phyloP scores from a whole-genome alignment of 2,888 invertebrate genomes.

The Aleiodes leptofemur region DNA sequence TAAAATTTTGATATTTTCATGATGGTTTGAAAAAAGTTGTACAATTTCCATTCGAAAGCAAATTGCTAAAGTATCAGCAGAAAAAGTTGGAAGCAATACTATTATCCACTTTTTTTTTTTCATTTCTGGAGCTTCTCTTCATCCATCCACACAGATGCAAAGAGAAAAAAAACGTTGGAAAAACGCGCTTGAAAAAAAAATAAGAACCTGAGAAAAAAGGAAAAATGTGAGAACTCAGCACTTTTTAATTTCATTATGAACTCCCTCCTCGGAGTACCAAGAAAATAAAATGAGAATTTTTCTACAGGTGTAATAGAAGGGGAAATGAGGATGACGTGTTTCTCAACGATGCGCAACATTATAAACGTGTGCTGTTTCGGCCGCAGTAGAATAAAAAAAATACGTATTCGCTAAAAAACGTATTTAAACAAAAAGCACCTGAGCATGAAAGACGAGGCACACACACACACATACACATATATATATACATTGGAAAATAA shows the following conservation, averaged over 20 bases:
- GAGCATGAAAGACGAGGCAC: conserved; percentile 61
- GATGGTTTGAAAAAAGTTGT: too few relatives aligned
- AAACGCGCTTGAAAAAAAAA: neutral
- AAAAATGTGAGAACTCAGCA: neutral
- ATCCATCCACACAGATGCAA: neutral
- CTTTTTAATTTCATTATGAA: neutral
- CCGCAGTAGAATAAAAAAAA: neutral
- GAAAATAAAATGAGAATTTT: neutral
- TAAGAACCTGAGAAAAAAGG: neutral
- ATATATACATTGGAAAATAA: conserved; percentile 50
- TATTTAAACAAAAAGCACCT: conserved; percentile 64
- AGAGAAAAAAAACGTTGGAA: neutral
- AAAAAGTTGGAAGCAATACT: too few relatives aligned
- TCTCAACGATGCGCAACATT: conserved; percentile 24
- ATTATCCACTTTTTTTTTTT: too few relatives aligned
- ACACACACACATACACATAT: too few relatives aligned
- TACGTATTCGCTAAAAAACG: conserved; percentile 37
- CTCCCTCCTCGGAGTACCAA: neutral
- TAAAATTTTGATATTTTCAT: too few relatives aligned
- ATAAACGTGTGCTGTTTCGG: conserved; percentile 9
- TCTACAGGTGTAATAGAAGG: conserved; percentile 12
- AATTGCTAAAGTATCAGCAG: too few relatives aligned
- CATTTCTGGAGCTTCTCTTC: too few relatives aligned
- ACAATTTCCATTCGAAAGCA: too few relatives aligned
- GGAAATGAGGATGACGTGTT: conserved; percentile 16